Conservation (phyloP, 2,797 vertebrate genomes). For the Hoplostethus mediterraneus region DNA sequence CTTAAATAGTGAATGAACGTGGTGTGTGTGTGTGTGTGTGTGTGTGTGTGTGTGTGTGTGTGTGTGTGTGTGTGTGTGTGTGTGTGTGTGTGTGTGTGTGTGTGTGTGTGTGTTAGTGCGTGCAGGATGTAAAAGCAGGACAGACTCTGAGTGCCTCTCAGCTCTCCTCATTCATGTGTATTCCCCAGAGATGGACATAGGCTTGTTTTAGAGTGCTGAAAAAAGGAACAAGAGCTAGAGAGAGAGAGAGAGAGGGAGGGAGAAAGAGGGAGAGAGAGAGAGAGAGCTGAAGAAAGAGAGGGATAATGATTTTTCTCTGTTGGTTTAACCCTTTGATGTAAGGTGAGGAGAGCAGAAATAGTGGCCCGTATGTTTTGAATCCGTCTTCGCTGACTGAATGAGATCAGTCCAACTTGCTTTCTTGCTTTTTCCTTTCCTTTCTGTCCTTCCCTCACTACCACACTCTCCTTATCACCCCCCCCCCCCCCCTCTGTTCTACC, state of each 20-base stretch:
- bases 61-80: slow-evolving; percentile 18
- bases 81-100: slow-evolving; percentile 14
- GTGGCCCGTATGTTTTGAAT: slow-evolving; percentile 19
- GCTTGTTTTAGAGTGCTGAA: slow-evolving; percentile 61
- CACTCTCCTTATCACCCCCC: slow-evolving; percentile 33
- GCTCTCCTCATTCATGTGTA: slow-evolving; percentile 64
- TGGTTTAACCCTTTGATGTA: slow-evolving; percentile 42
- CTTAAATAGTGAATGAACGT: slow-evolving; percentile 63
- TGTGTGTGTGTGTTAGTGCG: slow-evolving; percentile 10
- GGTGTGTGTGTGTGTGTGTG: slow-evolving; percentile 20
- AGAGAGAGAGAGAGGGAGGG: slow-evolving; percentile 24
- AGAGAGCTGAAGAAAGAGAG: neutral
- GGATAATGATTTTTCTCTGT: slow-evolving; percentile 11
- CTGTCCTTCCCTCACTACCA: slow-evolving; percentile 22
- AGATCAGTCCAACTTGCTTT: slow-evolving; percentile 5
- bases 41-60: slow-evolving; percentile 7
- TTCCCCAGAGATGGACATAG: slow-evolving; percentile 65
- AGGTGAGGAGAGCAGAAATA: slow-evolving; percentile 13
- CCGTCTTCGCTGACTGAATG: slow-evolving; percentile 31
- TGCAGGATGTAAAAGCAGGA: slow-evolving; percentile 63
- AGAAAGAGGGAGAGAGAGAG: neutral
- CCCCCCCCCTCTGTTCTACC: slow-evolving; percentile 38
- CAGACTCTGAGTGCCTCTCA: slow-evolving; percentile 66
- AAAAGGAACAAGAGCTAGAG: slow-evolving; percentile 25
- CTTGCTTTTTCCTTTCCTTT: slow-evolving; percentile 17